Evolutionary conservation across 2,888 invertebrate genomes (phyloP), one percentile per base, ranked within the genome.

Genomic region (Pandemis cinnamomeana): DNA sequence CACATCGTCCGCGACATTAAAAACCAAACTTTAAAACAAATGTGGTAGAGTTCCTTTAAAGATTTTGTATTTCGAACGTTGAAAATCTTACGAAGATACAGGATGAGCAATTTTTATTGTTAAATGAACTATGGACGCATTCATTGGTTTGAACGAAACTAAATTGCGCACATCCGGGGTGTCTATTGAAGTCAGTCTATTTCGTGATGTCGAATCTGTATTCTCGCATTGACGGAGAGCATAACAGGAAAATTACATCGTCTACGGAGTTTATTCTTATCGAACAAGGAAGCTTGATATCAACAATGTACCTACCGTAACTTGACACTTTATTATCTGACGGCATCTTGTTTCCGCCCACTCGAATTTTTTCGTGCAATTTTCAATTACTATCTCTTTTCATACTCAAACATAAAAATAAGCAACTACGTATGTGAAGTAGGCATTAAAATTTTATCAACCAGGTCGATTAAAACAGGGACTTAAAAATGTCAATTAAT

Each of bases 141-240:
- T 91, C 92, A 93, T 87, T 93, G 93, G 88, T 82, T 88, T 85
- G 93, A 87, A 91, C 90, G 85, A 89, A 92, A 89, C 90, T 81
- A 92, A 92, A 93, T 93, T 91, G 93, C 90, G 89, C 83, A 92
- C 93, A 92, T 93, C 93, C 94, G 93, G 93, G 91, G 92, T 91
- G 84, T 84, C 90, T 91, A 91, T 93, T 90, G 82, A 87, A 58
- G 75, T 85, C 84, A 87, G 84, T n/a, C 86, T 80, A 88, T 86
- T 87, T 82, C 83, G 84, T 82, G 85, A 83, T 83, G 80, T 75
- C 78, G 78, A 77, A 83, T 87, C 85, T 82, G 83, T 86, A 79
- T 58, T 64, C 71, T 63, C n/a, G 60, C 84, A 86, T 88, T 86
- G 84, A 84, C 83, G 84, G 80, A 81, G 81, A 79, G 81, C 78